Evolutionary conservation across 2,113 vertebrate genomes (phyloP).

Genomic region (Ochotona princeps): DNA sequence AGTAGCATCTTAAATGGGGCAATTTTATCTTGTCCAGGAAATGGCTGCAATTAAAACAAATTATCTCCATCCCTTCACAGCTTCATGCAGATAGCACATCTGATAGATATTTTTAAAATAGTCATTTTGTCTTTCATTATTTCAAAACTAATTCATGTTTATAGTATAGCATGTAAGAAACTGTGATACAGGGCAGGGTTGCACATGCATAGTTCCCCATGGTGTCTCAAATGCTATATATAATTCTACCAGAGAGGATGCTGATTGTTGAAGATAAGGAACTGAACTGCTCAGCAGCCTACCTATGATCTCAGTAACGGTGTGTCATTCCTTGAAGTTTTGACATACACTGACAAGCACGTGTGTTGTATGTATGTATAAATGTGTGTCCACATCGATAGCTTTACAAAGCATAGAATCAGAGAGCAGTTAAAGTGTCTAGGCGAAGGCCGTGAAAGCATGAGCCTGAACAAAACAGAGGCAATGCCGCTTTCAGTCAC

Average conservation of each 20-base stretch:
- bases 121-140: conserved; percentile 39
- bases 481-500: background rate
- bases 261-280: accelerated
- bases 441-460: background rate
- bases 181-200: background rate
- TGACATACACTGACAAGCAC: background rate
- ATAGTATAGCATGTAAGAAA: background rate
- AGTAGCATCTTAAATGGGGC: conserved; percentile 47
- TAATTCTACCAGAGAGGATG: background rate
- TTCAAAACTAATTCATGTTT: conserved; percentile 43
- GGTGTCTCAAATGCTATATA: background rate
- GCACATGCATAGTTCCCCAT: background rate
- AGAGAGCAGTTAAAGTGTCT: background rate
- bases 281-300: too few species aligned
- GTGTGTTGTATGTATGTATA: background rate
- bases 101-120: conserved; percentile 20
- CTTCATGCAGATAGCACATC: conserved; percentile 38
- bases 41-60: conserved; percentile 65
- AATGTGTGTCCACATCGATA: background rate
- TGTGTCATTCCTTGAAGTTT: background rate
- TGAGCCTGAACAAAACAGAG: background rate
- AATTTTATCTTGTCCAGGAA: conserved; percentile 53
- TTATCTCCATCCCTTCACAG: conserved; percentile 45
- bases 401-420: background rate
- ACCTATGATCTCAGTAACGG: background rate